phyloP scores from a whole-genome alignment of 1,140 invertebrate genomes.

The Pseudachorutes palmiensis region DNA sequence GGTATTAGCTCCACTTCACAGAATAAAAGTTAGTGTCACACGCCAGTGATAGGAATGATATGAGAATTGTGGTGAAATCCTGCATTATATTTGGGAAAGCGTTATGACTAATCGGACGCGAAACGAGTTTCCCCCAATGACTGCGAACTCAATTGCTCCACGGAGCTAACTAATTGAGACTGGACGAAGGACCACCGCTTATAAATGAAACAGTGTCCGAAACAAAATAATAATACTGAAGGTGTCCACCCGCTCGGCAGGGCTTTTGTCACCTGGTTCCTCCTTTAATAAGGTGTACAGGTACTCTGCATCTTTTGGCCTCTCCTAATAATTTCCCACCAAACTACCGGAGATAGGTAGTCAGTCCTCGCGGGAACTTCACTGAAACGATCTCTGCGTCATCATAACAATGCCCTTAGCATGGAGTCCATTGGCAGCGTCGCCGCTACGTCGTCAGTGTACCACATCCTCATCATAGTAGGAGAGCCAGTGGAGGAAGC shows the following conservation, averaged over 20 bases:
- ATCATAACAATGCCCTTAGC: neutral
- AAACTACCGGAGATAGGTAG: neutral
- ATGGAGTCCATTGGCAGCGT: neutral
- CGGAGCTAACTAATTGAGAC: neutral
- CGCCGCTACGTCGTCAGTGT: neutral
- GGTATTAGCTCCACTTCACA: neutral
- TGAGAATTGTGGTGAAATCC: neutral
- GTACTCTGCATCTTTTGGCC: neutral
- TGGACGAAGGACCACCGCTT: neutral
- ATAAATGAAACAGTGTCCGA: neutral
- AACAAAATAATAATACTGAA: conserved; percentile 8
- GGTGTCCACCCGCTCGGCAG: conserved; percentile 7
- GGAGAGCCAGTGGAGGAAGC: neutral
- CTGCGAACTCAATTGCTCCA: neutral
- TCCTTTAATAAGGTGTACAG: neutral
- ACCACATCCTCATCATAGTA: neutral
- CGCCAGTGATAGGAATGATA: neutral
- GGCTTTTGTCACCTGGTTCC: neutral
- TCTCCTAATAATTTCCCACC: neutral
- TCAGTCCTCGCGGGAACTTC: neutral
- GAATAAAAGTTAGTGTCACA: neutral
- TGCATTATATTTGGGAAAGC: neutral
- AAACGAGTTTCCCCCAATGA: neutral
- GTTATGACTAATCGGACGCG: neutral
- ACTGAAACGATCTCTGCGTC: neutral